Conservation (phyloP, 2,888 invertebrate genomes). For the Sympetrum striolatum region DNA sequence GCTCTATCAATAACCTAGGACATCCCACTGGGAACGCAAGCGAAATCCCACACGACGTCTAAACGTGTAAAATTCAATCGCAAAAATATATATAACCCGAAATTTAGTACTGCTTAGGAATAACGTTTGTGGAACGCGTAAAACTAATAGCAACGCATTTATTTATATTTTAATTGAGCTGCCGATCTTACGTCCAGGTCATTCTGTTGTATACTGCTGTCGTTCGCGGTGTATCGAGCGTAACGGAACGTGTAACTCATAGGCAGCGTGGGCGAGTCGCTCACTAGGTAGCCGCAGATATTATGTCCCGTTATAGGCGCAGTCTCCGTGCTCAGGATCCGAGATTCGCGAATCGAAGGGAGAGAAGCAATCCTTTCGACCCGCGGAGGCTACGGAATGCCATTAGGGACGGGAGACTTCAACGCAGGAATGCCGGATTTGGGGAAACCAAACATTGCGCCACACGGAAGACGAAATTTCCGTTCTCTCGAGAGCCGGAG, state of each 20-base stretch:
- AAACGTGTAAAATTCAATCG: too few relatives aligned
- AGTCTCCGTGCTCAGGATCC: background rate
- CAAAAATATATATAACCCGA: too few relatives aligned
- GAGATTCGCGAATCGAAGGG: background rate
- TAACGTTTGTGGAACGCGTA: too few relatives aligned
- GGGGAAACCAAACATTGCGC: background rate
- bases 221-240: background rate
- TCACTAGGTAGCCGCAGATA: background rate
- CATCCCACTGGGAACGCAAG: too few relatives aligned
- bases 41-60: too few relatives aligned
- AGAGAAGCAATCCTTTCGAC: background rate
- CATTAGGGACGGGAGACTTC: background rate
- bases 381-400: background rate
- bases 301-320: background rate
- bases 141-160: too few relatives aligned
- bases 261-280: background rate
- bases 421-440: background rate
- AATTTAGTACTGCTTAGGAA: too few relatives aligned
- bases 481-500: background rate
- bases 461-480: background rate
- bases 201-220: too few relatives aligned
- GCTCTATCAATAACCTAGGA: too few relatives aligned
- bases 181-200: too few relatives aligned
- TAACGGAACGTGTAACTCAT: background rate
- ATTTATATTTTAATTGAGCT: too few relatives aligned